Percentiles rank a stretch among this genome's conserved stretches.
phyloP scores from a whole-genome alignment of 2,888 invertebrate species.

The Syrista parreyssii region DNA sequence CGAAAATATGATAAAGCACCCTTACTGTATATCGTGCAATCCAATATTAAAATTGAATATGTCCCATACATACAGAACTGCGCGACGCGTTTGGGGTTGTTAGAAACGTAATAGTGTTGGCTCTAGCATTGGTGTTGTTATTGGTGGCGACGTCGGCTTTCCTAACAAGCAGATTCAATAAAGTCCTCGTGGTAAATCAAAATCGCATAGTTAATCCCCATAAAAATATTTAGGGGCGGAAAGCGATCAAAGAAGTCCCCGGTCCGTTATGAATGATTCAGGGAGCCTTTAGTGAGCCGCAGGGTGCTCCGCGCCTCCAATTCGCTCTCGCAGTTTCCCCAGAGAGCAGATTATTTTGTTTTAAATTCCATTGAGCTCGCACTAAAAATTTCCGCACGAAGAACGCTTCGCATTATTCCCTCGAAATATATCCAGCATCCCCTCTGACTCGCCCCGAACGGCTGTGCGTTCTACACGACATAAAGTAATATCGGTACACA shows the following conservation, averaged over 20 bases:
- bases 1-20: background rate
- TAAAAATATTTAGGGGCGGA: constrained; percentile 3
- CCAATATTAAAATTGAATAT: background rate
- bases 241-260: constrained; percentile 2
- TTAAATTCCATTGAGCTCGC: background rate
- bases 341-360: background rate
- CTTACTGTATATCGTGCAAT: background rate
- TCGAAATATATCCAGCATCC: background rate
- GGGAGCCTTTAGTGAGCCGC: background rate
- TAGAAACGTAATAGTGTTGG: background rate
- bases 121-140: background rate
- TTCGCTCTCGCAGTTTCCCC: background rate
- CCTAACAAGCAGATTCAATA: background rate
- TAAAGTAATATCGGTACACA: constrained; percentile 1
- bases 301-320: background rate
- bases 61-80: background rate
- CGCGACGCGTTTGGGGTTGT: too few species aligned
- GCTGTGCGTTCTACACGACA: background rate
- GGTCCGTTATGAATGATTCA: constrained; percentile 3
- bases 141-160: background rate
- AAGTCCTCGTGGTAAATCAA: background rate
- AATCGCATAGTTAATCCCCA: background rate
- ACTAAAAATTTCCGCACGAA: constrained; percentile 4
- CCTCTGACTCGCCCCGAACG: background rate
- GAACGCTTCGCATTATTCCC: background rate